Percentiles rank a stretch among this genome's conserved stretches.
Evolutionary conservation across 2,797 vertebrate genomes (phyloP).

Genomic region (Sandelia bainsii): DNA sequence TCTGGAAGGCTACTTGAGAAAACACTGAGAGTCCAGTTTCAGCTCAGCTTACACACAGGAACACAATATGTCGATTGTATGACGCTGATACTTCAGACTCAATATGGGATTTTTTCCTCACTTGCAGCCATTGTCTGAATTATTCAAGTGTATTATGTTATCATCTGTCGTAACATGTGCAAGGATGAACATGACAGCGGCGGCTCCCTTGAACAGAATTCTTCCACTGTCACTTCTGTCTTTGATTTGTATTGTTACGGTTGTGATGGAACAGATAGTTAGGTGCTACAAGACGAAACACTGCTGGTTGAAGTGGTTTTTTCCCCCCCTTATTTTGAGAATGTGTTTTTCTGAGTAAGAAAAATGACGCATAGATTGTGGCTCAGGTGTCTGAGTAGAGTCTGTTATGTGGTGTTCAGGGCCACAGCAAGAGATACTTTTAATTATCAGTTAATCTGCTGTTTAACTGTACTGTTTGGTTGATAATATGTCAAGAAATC

Average conservation of each 20-base stretch:
- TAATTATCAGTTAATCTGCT: background rate
- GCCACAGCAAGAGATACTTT: background rate
- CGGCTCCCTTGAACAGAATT: background rate
- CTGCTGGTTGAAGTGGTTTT: slow-evolving; percentile 13
- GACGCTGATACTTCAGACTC: slow-evolving; percentile 32
- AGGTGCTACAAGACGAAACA: background rate
- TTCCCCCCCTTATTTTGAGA: slow-evolving; percentile 16
- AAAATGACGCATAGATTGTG: background rate
- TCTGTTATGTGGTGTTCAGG: background rate
- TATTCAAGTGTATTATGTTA: slow-evolving; percentile 31
- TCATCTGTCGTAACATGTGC: slow-evolving; percentile 9
- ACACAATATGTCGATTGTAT: slow-evolving; percentile 21
- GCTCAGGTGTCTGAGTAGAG: background rate
- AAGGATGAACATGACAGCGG: background rate
- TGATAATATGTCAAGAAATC: background rate
- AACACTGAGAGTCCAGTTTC: slow-evolving; percentile 13
- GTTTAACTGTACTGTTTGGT: background rate
- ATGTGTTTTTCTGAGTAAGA: background rate
- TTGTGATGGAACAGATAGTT: slow-evolving; percentile 22
- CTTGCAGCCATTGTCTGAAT: slow-evolving; percentile 23
- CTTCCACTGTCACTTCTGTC: background rate
- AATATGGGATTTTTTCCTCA: slow-evolving; percentile 1
- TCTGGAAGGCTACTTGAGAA: slow-evolving; percentile 24
- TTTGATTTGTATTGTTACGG: slow-evolving; percentile 37
- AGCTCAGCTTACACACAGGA: slow-evolving; percentile 44